A percentile compares a stretch with the other conserved stretches of the same genome.
Evolutionary conservation across 2,888 invertebrate genomes (phyloP).

Genomic region (Sclerodermus sp.): DNA sequence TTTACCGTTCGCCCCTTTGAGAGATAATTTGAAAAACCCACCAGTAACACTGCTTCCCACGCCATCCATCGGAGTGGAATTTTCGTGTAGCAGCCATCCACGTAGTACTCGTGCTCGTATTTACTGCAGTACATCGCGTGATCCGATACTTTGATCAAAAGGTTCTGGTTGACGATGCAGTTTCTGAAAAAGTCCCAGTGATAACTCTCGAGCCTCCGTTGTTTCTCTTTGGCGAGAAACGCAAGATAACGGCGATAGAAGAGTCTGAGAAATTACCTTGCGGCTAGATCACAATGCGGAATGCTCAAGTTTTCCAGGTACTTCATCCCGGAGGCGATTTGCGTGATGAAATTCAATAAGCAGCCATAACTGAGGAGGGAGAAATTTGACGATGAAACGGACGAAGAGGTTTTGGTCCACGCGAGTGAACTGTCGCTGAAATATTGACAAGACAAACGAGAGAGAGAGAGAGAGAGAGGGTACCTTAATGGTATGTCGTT

Average conservation of each 20-base stretch:
- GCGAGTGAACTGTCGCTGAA: no score
- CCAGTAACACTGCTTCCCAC: conserved; percentile 84
- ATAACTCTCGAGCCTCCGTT: no score
- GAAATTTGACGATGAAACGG: no score
- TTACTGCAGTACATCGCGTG: conserved; percentile 84
- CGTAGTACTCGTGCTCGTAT: conserved; percentile 81
- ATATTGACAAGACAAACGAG: no score
- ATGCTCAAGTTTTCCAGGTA: conserved; percentile 88
- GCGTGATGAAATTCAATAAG: conserved; percentile 82
- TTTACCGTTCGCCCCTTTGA: neutral
- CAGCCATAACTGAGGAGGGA: conserved; percentile 72
- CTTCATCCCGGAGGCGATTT: conserved; percentile 92
- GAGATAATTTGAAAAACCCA: conserved; percentile 57
- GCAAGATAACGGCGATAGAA: no score
- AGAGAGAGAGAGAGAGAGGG: conserved; percentile 9
- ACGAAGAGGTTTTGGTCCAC: no score
- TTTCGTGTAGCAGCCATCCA: conserved; percentile 78
- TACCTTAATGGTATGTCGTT: conserved; percentile 42
- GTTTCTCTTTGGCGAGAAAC: no score
- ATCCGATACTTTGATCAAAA: conserved; percentile 79
- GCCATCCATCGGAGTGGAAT: conserved; percentile 93
- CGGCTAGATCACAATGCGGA: conserved; percentile 87
- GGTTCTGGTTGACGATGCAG: conserved; percentile 80
- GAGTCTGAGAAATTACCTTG: no score
- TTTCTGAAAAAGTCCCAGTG: no score